A percentile compares a stretch with the other conserved stretches of the same genome.
Conservation (phyloP, 2,797 vertebrate species). For the Sebastes aleutianus region DNA sequence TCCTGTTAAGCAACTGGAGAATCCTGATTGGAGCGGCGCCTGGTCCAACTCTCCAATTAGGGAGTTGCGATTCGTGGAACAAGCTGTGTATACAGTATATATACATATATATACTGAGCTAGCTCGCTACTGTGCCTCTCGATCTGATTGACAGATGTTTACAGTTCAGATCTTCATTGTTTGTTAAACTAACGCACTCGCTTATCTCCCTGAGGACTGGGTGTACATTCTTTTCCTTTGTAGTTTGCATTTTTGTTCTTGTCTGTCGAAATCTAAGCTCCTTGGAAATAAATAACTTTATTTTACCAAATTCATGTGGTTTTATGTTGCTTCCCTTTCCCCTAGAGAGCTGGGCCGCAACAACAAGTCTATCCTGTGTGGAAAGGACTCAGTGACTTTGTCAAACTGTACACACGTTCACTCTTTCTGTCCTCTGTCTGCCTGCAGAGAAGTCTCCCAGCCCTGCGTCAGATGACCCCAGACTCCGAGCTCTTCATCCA, state of each 20-base stretch:
- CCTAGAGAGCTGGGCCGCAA: too few species aligned
- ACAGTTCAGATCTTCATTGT: neutral
- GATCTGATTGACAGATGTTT: neutral
- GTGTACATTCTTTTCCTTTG: neutral
- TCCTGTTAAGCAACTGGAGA: too few species aligned
- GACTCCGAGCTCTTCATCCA: slow-evolving; percentile 93
- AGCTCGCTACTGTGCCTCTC: too few species aligned
- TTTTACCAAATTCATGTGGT: neutral
- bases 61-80: too few species aligned
- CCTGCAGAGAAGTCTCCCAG: slow-evolving; percentile 90
- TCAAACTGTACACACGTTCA: neutral
- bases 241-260: neutral
- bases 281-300: neutral
- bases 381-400: neutral
- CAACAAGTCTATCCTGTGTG: neutral
- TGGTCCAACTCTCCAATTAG: too few species aligned
- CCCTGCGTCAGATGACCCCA: slow-evolving; percentile 92
- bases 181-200: neutral
- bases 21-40: too few species aligned
- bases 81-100: too few species aligned
- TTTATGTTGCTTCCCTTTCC: neutral
- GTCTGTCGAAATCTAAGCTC: neutral
- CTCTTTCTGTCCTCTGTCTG: neutral
- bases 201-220: neutral
- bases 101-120: too few species aligned